Evolutionary conservation across 2,113 vertebrate species (phyloP).

Genomic region (Rhadina sibilatrix): DNA sequence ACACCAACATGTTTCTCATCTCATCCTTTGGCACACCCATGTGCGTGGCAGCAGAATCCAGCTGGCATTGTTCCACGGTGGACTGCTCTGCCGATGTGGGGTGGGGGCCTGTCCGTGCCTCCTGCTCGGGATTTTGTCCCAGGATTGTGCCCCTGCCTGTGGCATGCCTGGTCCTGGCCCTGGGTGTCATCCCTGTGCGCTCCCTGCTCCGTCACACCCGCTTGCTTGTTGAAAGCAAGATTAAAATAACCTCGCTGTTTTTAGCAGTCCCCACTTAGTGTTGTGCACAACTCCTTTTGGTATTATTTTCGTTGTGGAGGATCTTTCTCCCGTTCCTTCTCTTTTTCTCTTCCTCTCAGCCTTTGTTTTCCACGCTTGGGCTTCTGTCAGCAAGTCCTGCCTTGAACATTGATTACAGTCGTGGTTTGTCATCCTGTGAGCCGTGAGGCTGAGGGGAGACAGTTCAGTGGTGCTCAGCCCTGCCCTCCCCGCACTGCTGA

Average conservation of each 20-base stretch:
- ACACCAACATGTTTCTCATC: neutral
- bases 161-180: fast-evolving
- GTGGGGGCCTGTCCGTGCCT: neutral
- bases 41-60: neutral
- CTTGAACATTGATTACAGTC: neutral
- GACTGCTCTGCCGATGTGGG: fast-evolving
- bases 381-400: neutral
- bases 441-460: neutral
- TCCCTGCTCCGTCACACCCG: neutral
- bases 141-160: neutral
- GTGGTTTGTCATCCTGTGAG: neutral
- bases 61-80: fast-evolving
- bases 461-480: neutral
- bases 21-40: neutral
- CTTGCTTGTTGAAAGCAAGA: slow-evolving; percentile 22
- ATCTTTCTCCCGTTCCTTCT: neutral
- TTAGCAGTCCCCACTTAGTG: slow-evolving; percentile 52
- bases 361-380: neutral
- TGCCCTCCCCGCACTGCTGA: neutral
- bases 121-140: neutral
- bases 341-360: neutral
- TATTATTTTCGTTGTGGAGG: slow-evolving; percentile 23
- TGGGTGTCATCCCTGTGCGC: neutral
- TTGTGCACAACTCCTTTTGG: slow-evolving; percentile 28
- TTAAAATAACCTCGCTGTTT: slow-evolving; percentile 60